These are phyloP conservation scores for Colletes latitarsis DNA, from an alignment of 1,140 invertebrate species.

Conservation along the genomic window DNA sequence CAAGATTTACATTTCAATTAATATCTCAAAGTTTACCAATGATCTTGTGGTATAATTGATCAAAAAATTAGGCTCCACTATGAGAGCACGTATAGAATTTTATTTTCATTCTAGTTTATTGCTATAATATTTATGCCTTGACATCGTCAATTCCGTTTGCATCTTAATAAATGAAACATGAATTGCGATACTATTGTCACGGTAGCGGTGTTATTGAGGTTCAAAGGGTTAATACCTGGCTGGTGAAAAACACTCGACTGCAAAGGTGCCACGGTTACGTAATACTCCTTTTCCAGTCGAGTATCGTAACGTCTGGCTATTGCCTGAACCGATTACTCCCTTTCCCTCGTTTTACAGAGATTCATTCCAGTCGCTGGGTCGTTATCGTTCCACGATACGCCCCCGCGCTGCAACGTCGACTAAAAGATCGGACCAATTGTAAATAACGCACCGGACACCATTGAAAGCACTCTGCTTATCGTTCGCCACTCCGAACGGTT, in stretches of 20 bases:
- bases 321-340: not conserved
- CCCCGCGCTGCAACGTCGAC: not conserved
- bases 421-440: slow-evolving; percentile 13
- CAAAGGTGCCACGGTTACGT: slow-evolving; percentile 6
- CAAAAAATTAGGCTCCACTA: no score
- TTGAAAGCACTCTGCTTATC: slow-evolving; percentile 24
- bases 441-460: not conserved
- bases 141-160: no score
- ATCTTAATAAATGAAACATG: no score
- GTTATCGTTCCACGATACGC: slow-evolving; percentile 7
- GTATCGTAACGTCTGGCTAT: not conserved
- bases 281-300: not conserved
- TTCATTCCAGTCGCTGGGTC: not conserved
- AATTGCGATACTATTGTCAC: no score
- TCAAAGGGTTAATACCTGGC: no score
- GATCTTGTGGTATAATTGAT: no score
- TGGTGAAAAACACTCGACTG: not conserved
- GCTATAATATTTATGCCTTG: no score
- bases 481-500: not conserved
- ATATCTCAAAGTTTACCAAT: no score
- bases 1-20: no score
- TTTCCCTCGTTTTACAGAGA: not conserved
- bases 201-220: no score
- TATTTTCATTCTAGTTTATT: no score
- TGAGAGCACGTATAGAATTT: no score